Percentiles rank a stretch among this genome's conserved stretches.
Conservation (phyloP, 2,888 invertebrate species). For the Falcaria lacertinaria region DNA sequence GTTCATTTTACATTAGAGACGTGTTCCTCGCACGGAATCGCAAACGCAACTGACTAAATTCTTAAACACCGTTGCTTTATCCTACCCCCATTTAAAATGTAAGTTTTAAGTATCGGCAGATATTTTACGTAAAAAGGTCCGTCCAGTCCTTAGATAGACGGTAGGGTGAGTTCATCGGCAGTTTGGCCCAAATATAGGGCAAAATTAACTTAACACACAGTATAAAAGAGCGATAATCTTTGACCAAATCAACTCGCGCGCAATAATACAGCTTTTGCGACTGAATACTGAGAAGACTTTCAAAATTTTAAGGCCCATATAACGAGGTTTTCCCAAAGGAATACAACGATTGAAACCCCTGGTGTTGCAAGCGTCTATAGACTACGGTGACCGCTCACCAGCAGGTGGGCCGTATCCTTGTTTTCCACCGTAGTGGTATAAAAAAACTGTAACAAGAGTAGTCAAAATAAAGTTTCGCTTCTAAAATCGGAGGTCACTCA, state of each 20-base stretch:
- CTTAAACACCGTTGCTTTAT: background rate
- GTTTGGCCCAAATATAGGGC: conserved; percentile 20
- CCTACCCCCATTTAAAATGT: background rate
- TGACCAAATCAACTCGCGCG: background rate
- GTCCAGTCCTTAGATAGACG: conserved; percentile 53
- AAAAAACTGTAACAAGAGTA: too few relatives aligned
- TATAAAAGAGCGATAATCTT: background rate
- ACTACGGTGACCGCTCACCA: too few relatives aligned
- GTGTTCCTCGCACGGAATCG: background rate
- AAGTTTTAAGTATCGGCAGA: background rate
- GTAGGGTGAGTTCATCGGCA: conserved; percentile 62
- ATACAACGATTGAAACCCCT: too few relatives aligned
- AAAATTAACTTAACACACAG: background rate
- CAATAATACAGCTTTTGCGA: too few relatives aligned
- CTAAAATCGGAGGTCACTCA: too few relatives aligned
- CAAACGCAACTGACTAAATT: background rate
- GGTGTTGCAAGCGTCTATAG: too few relatives aligned
- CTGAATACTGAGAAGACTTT: too few relatives aligned
- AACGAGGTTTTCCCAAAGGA: too few relatives aligned
- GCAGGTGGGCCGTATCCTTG: too few relatives aligned
- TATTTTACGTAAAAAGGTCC: conserved; percentile 11
- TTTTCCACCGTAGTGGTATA: too few relatives aligned
- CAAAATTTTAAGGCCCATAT: too few relatives aligned
- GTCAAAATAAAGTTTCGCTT: too few relatives aligned
- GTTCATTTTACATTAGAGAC: background rate